phyloP scores from a whole-genome alignment of 2,797 vertebrate species.

The Molossus molossus region DNA sequence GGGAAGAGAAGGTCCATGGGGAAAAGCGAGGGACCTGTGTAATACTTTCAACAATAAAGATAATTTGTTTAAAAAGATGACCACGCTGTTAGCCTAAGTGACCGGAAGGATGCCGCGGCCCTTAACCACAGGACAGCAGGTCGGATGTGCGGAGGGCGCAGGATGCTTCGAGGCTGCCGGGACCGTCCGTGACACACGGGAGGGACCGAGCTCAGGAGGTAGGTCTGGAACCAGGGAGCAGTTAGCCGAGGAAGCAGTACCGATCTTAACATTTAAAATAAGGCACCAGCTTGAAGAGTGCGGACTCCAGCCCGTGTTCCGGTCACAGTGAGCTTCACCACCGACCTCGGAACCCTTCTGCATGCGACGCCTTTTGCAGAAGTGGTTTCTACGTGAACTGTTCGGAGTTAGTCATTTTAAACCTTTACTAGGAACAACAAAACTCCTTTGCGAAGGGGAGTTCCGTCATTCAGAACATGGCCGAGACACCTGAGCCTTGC shows the following conservation, averaged over 20 bases:
- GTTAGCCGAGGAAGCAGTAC: neutral
- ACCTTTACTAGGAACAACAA: neutral
- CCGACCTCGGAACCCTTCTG: neutral
- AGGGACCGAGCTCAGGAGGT: fast-evolving
- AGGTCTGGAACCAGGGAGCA: neutral
- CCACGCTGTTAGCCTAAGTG: neutral
- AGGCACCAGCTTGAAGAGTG: no score
- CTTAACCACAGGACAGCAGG: neutral
- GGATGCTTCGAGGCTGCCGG: neutral
- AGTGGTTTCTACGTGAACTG: neutral
- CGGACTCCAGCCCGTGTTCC: neutral
- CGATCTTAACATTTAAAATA: neutral
- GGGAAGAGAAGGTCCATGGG: no score
- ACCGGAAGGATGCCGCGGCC: neutral
- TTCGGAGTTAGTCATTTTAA: neutral
- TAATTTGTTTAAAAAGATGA: no score
- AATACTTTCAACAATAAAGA: no score
- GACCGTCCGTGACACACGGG: neutral
- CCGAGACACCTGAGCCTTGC: neutral
- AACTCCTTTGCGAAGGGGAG: neutral
- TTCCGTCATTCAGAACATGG: neutral
- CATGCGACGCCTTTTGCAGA: neutral
- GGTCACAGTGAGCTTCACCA: no score
- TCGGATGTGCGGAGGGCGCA: neutral
- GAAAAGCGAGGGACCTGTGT: no score